These are phyloP conservation scores for Agriopis leucophaearia DNA, from an alignment of 2,888 invertebrate genomes.

Conservation along the genomic window DNA sequence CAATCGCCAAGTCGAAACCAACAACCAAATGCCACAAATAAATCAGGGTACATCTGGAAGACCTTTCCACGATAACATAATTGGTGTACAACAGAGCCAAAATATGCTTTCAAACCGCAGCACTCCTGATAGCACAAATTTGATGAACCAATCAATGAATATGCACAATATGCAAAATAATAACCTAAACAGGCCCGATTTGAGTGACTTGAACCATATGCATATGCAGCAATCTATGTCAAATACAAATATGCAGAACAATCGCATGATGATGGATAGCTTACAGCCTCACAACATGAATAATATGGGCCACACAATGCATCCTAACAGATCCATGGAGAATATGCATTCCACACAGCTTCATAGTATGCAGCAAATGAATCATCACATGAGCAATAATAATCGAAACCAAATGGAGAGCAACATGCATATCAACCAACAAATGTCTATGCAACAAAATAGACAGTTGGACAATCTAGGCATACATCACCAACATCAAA, in stretches of 20 bases:
- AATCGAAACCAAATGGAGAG: conserved; percentile 72
- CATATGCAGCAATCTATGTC: conserved; percentile 73
- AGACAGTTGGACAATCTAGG: conserved; percentile 75
- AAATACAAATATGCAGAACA: conserved; percentile 71
- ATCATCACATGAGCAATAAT: conserved; percentile 73
- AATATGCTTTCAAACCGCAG: conserved; percentile 73
- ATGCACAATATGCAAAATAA: conserved; percentile 73
- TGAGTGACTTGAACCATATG: conserved; percentile 77
- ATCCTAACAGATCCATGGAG: conserved; percentile 76
- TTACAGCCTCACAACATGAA: conserved; percentile 76
- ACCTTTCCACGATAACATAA: conserved; percentile 75
- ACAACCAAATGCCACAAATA: conserved; percentile 72
- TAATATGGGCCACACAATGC: conserved; percentile 75
- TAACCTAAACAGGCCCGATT: conserved; percentile 72
- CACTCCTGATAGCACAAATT: conserved; percentile 70
- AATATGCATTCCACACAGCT: conserved; percentile 76
- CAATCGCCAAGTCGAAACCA: conserved; percentile 71
- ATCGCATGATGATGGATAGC: conserved; percentile 80
- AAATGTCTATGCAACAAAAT: conserved; percentile 76
- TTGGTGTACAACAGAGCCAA: conserved; percentile 69
- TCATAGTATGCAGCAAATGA: conserved; percentile 79
- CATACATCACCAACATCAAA: conserved; percentile 80
- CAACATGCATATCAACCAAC: conserved; percentile 78
- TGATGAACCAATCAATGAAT: conserved; percentile 77
- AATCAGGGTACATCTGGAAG: conserved; percentile 67